Conservation (phyloP, 2,113 vertebrate genomes). For the Salvelinus fontinalis region DNA sequence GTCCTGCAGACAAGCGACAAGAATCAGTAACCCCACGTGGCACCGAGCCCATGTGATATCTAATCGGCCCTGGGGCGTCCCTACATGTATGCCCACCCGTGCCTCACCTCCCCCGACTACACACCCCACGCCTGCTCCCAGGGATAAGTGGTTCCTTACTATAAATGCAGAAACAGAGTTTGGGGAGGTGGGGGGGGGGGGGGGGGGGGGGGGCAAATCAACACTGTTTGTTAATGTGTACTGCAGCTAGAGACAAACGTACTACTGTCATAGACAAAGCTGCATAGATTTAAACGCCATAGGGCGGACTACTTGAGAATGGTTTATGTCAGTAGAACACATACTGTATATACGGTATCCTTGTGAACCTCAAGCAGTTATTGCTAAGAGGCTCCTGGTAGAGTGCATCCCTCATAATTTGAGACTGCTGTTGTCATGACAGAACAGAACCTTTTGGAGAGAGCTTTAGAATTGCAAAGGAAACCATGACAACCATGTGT, state of each 20-base stretch:
- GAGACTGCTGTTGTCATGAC: too few relatives aligned
- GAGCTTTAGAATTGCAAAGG: too few relatives aligned
- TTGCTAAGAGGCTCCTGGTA: too few relatives aligned
- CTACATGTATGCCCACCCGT: constrained; percentile 46
- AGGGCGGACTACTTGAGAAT: not conserved
- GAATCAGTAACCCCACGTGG: constrained; percentile 55
- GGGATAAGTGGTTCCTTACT: constrained; percentile 58
- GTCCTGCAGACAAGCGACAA: constrained; percentile 65
- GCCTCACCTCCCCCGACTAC: constrained; percentile 48
- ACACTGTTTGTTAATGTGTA: too few relatives aligned
- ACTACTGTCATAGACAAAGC: too few relatives aligned
- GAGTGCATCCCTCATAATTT: too few relatives aligned
- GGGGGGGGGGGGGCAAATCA: not conserved
- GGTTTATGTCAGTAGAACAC: not conserved
- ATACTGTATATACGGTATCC: constrained; percentile 28
- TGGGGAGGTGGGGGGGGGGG: constrained; percentile 35
- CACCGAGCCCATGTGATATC: constrained; percentile 68
- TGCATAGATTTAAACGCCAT: not conserved
- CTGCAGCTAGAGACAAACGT: too few relatives aligned
- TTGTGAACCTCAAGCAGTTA: not conserved
- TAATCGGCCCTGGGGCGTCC: constrained; percentile 54
- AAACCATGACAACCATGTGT: too few relatives aligned
- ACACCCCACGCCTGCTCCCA: constrained; percentile 50
- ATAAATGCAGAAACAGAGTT: constrained; percentile 61
- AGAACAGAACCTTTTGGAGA: too few relatives aligned